Conservation (phyloP, 2,888 invertebrate genomes). For the Calameuta idolon region DNA sequence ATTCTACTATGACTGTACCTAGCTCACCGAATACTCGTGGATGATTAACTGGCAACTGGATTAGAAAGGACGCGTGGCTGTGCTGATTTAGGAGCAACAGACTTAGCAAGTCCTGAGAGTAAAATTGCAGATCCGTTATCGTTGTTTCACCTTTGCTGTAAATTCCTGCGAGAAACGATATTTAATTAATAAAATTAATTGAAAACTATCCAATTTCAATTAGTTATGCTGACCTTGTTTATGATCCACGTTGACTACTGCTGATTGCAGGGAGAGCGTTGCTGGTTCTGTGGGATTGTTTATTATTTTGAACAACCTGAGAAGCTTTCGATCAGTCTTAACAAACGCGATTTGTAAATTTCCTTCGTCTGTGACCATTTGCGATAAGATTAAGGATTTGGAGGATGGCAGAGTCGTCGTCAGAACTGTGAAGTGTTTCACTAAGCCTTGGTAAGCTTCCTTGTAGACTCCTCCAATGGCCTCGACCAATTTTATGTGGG, state of each 20-base stretch:
- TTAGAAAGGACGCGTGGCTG: slow-evolving; percentile 50
- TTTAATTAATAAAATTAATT: not conserved
- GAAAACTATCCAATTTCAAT: not conserved
- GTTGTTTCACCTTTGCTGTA: slow-evolving; percentile 41
- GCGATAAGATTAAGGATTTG: slow-evolving; percentile 46
- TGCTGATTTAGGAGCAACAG: slow-evolving; percentile 68
- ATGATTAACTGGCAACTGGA: slow-evolving; percentile 55
- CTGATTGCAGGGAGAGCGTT: slow-evolving; percentile 34
- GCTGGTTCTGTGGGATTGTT: slow-evolving; percentile 15
- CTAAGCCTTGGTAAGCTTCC: slow-evolving; percentile 74
- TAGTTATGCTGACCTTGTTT: slow-evolving; percentile 47
- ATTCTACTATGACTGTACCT: slow-evolving; percentile 33
- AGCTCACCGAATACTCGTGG: slow-evolving; percentile 31
- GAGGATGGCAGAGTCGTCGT: slow-evolving; percentile 40
- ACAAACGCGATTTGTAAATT: slow-evolving; percentile 53
- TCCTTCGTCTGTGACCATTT: slow-evolving; percentile 49
- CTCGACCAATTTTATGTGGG: slow-evolving; percentile 78
- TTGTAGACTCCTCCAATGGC: slow-evolving; percentile 78
- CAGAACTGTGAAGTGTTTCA: slow-evolving; percentile 70
- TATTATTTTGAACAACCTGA: slow-evolving; percentile 54
- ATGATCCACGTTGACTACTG: slow-evolving; percentile 47
- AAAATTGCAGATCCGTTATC: slow-evolving; percentile 81
- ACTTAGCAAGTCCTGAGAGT: slow-evolving; percentile 79
- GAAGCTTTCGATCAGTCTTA: slow-evolving; percentile 48
- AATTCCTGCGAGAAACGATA: not conserved